Conservation (phyloP, 2,113 vertebrate genomes). For the Thomomys bottae region DNA sequence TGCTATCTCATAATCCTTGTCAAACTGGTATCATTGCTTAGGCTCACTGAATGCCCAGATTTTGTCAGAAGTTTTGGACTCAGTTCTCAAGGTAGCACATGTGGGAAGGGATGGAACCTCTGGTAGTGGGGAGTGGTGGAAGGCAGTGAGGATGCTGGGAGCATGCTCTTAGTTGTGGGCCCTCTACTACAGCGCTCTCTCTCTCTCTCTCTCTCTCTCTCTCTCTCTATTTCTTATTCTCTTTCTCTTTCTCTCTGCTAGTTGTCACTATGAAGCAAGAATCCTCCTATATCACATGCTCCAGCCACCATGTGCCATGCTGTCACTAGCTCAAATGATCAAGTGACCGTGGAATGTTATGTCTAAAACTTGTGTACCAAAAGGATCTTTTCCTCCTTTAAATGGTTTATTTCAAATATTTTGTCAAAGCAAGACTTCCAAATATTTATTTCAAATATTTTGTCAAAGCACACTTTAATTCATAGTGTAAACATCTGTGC, state of each 20-base stretch:
- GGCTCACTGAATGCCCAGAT: not conserved
- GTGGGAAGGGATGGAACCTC: too few species aligned
- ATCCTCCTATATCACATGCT: not conserved
- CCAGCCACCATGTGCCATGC: too few species aligned
- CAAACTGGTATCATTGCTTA: not conserved
- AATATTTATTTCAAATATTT: not conserved
- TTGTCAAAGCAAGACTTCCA: not conserved
- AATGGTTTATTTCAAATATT: not conserved
- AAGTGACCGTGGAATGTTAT: not conserved
- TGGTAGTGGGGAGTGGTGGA: not conserved
- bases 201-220: not conserved
- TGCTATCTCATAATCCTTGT: not conserved
- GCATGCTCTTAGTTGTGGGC: not conserved
- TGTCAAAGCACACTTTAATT: not conserved
- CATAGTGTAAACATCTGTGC: not conserved
- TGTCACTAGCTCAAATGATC: not conserved
- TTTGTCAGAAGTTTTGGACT: not conserved
- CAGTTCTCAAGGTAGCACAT: not conserved
- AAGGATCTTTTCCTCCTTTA: not conserved
- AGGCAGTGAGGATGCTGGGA: not conserved
- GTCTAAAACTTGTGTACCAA: not conserved
- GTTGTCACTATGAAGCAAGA: not conserved
- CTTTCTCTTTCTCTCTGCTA: not conserved
- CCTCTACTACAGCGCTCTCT: accelerated
- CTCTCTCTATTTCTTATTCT: too few species aligned